Base-by-base conservation (phyloP, 1,140 invertebrate genomes). In the Pachyrhynchus sulphureomaculatus region DNA sequence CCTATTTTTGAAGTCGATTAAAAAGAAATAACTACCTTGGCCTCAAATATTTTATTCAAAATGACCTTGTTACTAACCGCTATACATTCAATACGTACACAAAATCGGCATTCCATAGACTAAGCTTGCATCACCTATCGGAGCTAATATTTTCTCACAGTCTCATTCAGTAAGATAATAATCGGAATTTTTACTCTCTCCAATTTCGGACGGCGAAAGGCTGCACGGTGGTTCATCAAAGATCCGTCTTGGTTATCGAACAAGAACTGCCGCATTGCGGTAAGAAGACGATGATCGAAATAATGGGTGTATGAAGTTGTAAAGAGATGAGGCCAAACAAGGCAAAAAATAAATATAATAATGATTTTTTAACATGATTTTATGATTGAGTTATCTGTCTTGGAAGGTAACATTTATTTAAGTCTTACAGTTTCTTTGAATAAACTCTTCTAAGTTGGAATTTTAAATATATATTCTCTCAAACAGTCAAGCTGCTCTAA, bases 81-180 rank as follows among this genome's bases (percentile, higher is more conserved):
- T 15, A 48, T 18, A 48, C 24, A 48, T 48, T 48, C 45, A 48
- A 48, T 48, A 48, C 26, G 24, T 48, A 48, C 26, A 26, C 45
- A 23, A 48, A 48, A 20, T 52, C 48, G 32, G 32, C 48, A 52
- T 52, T 23, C 48, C 48, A 52, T 23, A 36, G 48, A 52, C 32
- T 52, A 52, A 52, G 36, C 48, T 52, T 52, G 48, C 32, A 52
- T 52, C 48, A 52, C 48, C 32, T 52, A 36, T 36, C 33, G 20
- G 23, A 52, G 32, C 26, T 24, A 52, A 52, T 52, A 52, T 52
- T 52, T 52, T 52, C 48, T 52, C 48, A 52, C 48, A 52, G 37
- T 52, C 48, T 52, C 37, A 52, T 52, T 52, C 48, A 52, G 37
- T 52, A 52, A 52, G 48, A 52, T 52, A 52, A 37, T 52, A 52